Evolutionary conservation across 2,888 invertebrate genomes (phyloP).

Genomic region (Diaphora mendica): DNA sequence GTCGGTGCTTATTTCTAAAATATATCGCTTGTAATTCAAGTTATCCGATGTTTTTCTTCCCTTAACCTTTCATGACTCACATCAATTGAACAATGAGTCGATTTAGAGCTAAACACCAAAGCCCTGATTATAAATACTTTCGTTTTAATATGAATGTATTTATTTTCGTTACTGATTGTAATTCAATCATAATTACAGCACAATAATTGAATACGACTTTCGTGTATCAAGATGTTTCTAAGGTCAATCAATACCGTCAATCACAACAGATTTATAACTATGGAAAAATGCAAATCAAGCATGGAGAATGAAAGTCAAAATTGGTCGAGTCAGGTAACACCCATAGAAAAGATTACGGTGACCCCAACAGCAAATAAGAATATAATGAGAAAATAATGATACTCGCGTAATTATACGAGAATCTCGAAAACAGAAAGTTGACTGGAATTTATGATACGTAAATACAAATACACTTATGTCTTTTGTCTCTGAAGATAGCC

Average conservation of each 20-base stretch:
- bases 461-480: not conserved
- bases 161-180: not conserved
- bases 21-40: too few relatives aligned
- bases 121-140: too few relatives aligned
- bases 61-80: too few relatives aligned
- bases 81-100: too few relatives aligned
- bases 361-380: conserved; percentile 55
- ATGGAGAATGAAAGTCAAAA: conserved; percentile 30
- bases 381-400: conserved; percentile 58
- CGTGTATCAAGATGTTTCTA: not conserved
- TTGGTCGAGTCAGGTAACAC: conserved; percentile 36
- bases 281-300: conserved; percentile 32
- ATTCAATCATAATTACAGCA: not conserved
- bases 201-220: not conserved
- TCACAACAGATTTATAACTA: conserved; percentile 5
- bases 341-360: conserved; percentile 32
- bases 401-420: conserved; percentile 37
- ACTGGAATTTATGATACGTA: conserved; percentile 28
- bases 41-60: too few relatives aligned
- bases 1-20: too few relatives aligned
- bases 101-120: too few relatives aligned
- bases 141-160: not conserved
- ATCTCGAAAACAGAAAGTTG: conserved; percentile 47
- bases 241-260: not conserved
- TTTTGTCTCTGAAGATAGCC: not conserved